Evolutionary conservation across 1,140 invertebrate species (phyloP).

Genomic region (Brachionus plicatilis): DNA sequence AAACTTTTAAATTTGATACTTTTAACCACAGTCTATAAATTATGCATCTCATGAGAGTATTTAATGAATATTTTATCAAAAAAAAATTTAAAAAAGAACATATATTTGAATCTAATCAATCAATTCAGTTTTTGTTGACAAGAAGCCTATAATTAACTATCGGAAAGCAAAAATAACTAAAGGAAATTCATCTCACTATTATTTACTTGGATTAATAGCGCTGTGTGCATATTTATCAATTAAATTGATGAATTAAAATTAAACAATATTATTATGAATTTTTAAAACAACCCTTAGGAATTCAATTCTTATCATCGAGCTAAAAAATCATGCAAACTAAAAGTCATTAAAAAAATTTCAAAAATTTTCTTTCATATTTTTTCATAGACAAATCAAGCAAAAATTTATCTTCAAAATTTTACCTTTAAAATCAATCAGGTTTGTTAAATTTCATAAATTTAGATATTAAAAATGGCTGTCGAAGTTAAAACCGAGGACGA

Average conservation of each 20-base stretch:
- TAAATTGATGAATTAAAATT: not conserved
- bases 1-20: not conserved
- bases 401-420: not conserved
- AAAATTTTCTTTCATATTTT: not conserved
- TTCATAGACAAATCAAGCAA: not conserved
- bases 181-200: not conserved
- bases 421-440: not conserved
- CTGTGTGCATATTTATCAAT: not conserved
- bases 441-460: not conserved
- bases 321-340: not conserved
- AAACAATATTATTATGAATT: not conserved
- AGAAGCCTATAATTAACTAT: not conserved
- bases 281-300: not conserved
- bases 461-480: constrained; percentile 14
- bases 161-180: not conserved
- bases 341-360: not conserved
- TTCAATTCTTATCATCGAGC: not conserved
- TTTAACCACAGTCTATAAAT: not conserved
- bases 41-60: not conserved
- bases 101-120: not conserved
- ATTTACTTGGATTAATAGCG: not conserved
- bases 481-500: constrained; percentile 23
- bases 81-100: not conserved
- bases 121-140: not conserved
- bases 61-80: not conserved